Evolutionary conservation across 2,888 invertebrate genomes (phyloP), one percentile per base, ranked within the genome.

Genomic region (Cephus rjabovi): DNA sequence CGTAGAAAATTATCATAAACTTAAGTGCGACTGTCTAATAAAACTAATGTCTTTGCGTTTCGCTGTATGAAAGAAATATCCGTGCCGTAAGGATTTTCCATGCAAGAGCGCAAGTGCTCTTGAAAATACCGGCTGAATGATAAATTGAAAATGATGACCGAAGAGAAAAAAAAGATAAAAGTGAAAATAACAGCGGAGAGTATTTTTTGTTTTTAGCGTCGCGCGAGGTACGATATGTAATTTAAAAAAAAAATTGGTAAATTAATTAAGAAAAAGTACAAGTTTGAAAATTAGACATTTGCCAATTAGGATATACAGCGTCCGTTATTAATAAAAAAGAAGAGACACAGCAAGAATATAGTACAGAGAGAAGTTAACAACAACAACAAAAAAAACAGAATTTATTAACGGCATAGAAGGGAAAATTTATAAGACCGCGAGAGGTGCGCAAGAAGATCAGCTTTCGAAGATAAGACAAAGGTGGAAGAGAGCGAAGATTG

Each of bases 111-210:
- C 23, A 9, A 9, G 56, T 23, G 56, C 56, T 56, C 23, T 56
- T 56, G 23, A 56, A 56, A 56, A 23, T 23, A 56, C 56, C 9
- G 6, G 1, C 9, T 56, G 56, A 56, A 23, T 23, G 23, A 23
- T 23, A 56, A 56, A 80, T 69, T 77, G 71, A 80, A n/a, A 76
- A 75, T 77, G 31, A 75, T 4, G 30, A 2, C 35, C 74, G 23
- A 12, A 35, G 35, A 34, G 74, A 35, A 78, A 69, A 79, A 69
- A 77, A 77, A 78, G 80, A 79, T 82, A 80, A 56, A 23, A 56
- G 1, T 80, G 76, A 79, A 79, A 80, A 76, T 75, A 79, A 80
- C 40, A 75, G 79, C 77, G 76, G 75, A 75, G 77, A 76, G 76
- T 75, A 78, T 15, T 23, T 34, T 15, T 74, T 23, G 34, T 6